Percentiles rank a stretch among this genome's conserved stretches.
These are phyloP conservation scores for Gallinago media DNA, from an alignment of 2,113 vertebrate genomes.

Conservation along the genomic window DNA sequence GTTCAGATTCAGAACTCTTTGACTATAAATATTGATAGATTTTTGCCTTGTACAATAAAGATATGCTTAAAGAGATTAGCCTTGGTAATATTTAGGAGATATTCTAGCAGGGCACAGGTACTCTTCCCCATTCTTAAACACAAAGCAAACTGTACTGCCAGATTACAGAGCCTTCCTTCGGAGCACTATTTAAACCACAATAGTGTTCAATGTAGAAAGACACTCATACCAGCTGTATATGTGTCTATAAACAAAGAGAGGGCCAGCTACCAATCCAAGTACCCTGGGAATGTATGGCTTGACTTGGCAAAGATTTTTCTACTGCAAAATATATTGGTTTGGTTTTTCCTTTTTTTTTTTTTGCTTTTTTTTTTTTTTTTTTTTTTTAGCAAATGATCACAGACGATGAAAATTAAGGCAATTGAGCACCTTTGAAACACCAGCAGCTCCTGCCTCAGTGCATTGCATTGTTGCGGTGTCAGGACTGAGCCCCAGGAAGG, in stretches of 20 bases:
- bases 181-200: not conserved
- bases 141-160: not conserved
- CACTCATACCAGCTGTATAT: not conserved
- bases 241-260: not conserved
- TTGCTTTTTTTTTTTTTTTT: not conserved
- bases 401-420: constrained; percentile 30
- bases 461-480: constrained; percentile 16
- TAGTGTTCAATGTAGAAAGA: not conserved
- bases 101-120: not conserved
- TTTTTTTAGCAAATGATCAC: constrained; percentile 16
- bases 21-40: not conserved
- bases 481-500: constrained; percentile 23
- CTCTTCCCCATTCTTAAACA: not conserved
- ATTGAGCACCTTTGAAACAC: constrained; percentile 2
- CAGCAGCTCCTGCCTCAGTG: not conserved
- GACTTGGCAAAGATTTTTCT: not conserved
- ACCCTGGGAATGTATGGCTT: not conserved
- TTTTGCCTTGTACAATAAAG: not conserved
- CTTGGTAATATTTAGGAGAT: not conserved
- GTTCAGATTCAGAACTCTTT: not conserved
- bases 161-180: not conserved
- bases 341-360: not conserved
- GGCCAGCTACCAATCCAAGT: not conserved
- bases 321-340: not conserved
- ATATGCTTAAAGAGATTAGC: not conserved